Evolutionary conservation across 2,113 vertebrate species (phyloP).

Genomic region (Pionites leucogaster): DNA sequence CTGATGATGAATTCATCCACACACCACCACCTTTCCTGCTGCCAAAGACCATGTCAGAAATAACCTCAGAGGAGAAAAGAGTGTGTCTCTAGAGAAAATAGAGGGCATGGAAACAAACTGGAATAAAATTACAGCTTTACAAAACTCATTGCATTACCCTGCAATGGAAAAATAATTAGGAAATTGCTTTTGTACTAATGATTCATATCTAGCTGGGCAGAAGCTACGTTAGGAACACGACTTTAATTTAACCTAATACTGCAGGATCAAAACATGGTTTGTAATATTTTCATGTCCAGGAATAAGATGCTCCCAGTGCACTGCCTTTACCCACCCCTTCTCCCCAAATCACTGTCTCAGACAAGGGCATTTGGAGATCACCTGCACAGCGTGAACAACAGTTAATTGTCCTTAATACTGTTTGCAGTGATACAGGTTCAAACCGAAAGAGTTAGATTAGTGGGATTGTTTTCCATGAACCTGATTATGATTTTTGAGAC

Average conservation of each 20-base stretch:
- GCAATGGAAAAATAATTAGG: conserved; percentile 54
- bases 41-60: neutral
- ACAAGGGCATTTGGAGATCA: neutral
- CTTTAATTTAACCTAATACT: neutral
- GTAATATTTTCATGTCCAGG: neutral
- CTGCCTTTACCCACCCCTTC: neutral
- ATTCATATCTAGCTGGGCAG: conserved; percentile 33
- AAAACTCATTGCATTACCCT: conserved; percentile 10
- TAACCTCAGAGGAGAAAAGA: neutral
- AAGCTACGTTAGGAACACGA: conserved; percentile 1
- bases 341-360: neutral
- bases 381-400: neutral
- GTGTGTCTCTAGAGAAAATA: neutral
- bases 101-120: conserved; percentile 22
- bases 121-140: conserved; percentile 25
- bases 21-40: neutral
- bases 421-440: neutral
- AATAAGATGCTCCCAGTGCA: neutral
- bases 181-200: conserved; percentile 38
- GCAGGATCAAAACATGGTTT: neutral
- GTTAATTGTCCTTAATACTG: neutral
- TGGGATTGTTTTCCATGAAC: neutral
- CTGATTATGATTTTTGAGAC: neutral
- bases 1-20: neutral
- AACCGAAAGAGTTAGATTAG: neutral